Evolutionary conservation across 1,140 invertebrate genomes (phyloP).

Genomic region (Drosophila sechellia): DNA sequence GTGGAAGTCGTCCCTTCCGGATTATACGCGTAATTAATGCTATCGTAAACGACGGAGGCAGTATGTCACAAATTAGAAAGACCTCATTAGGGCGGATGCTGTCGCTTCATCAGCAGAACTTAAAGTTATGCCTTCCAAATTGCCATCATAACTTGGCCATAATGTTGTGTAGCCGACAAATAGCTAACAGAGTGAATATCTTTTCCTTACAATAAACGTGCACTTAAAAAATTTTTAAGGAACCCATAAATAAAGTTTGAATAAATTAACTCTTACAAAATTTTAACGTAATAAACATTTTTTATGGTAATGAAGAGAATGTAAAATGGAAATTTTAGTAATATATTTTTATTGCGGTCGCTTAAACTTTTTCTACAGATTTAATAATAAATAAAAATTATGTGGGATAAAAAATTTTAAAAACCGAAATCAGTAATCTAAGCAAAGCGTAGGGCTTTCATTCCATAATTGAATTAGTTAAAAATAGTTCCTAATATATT

Average conservation of each 20-base stretch:
- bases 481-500: too few species aligned
- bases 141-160: conserved; percentile 33
- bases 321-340: too few species aligned
- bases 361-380: too few species aligned
- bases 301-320: too few species aligned
- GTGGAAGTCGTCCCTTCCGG: background rate
- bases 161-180: conserved; percentile 26
- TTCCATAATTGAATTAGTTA: too few species aligned
- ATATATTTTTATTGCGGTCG: too few species aligned
- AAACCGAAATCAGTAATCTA: too few species aligned
- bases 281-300: too few species aligned
- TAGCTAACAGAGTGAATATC: conserved; percentile 15
- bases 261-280: background rate
- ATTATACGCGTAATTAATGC: conserved; percentile 57
- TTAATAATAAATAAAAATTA: too few species aligned
- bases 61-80: conserved; percentile 1
- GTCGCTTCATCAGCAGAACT: conserved; percentile 47
- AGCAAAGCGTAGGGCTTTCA: too few species aligned
- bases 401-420: too few species aligned
- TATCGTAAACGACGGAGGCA: conserved; percentile 2
- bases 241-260: background rate
- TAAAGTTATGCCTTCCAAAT: conserved; percentile 41
- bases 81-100: conserved; percentile 42
- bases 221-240: conserved; percentile 11
- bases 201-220: conserved; percentile 1